Evolutionary conservation across 2,888 invertebrate species (phyloP).

Genomic region (Leptinotarsa peninsularis): DNA sequence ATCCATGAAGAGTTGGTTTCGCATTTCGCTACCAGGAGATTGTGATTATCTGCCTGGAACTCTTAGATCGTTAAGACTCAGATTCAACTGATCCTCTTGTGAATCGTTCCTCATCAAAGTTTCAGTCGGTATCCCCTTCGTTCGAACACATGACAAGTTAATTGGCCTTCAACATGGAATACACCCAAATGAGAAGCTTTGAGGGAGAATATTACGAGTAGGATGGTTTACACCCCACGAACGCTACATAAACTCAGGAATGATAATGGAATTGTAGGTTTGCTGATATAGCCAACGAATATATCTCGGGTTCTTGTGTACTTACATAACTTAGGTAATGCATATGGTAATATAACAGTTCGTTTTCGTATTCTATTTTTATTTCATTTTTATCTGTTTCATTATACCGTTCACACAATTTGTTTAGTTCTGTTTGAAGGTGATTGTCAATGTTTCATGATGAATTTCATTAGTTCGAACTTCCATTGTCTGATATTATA

Average conservation of each 20-base stretch:
- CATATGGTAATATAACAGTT: background rate
- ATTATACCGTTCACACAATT: background rate
- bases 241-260: conserved; percentile 6
- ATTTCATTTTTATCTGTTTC: background rate
- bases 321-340: background rate
- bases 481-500: too few relatives aligned
- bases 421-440: too few relatives aligned
- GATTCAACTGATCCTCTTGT: background rate
- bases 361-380: too few relatives aligned
- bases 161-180: conserved; percentile 1
- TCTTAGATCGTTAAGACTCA: background rate
- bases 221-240: background rate
- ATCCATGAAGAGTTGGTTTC: too few relatives aligned
- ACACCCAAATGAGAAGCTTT: conserved; percentile 5
- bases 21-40: too few relatives aligned
- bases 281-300: background rate
- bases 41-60: too few relatives aligned
- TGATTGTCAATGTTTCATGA: too few relatives aligned
- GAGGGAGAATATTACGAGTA: background rate
- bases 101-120: background rate
- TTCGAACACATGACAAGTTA: conserved; percentile 8
- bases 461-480: too few relatives aligned
- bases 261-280: conserved; percentile 6
- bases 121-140: background rate
- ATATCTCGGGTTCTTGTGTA: background rate